Percentiles rank a stretch among this genome's conserved stretches.
These are phyloP conservation scores for Hippocampus guttulatus DNA, from an alignment of 2,113 vertebrate genomes.

Conservation along the genomic window DNA sequence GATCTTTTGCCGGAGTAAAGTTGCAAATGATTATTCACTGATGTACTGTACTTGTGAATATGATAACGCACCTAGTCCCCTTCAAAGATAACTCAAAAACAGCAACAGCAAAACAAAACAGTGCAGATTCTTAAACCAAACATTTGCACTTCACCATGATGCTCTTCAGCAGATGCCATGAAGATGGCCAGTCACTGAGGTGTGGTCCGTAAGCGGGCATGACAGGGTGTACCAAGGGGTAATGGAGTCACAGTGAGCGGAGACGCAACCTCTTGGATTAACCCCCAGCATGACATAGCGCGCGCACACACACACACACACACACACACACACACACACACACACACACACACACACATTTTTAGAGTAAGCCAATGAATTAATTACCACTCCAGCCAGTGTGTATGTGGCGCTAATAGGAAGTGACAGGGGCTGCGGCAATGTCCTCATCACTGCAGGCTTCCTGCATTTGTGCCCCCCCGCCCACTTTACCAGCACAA, in stretches of 20 bases:
- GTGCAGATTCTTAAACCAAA: not conserved
- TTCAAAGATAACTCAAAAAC: not conserved
- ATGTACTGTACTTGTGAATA: not conserved
- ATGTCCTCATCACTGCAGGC: conserved; percentile 61
- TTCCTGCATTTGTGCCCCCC: conserved; percentile 31
- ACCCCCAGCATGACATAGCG: conserved; percentile 47
- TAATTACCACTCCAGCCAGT: conserved; percentile 53
- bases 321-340: not conserved
- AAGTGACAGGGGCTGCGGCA: conserved; percentile 67
- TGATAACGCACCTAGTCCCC: not conserved
- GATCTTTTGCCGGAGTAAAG: not conserved
- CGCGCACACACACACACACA: conserved; percentile 19
- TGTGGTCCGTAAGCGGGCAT: conserved; percentile 18
- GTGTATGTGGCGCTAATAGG: conserved; percentile 55
- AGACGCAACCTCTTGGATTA: conserved; percentile 47
- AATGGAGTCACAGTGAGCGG: conserved; percentile 52
- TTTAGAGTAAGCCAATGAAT: conserved; percentile 42
- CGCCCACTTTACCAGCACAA: not conserved
- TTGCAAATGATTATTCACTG: not conserved
- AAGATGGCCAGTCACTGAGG: conserved; percentile 5
- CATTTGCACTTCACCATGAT: not conserved
- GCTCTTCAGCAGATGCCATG: conserved; percentile 12
- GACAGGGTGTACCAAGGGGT: conserved; percentile 37
- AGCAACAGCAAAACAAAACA: not conserved
- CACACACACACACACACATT: conserved; percentile 1